Base-by-base conservation (phyloP, 2,888 invertebrate species). In the Fabriciana adippe region DNA sequence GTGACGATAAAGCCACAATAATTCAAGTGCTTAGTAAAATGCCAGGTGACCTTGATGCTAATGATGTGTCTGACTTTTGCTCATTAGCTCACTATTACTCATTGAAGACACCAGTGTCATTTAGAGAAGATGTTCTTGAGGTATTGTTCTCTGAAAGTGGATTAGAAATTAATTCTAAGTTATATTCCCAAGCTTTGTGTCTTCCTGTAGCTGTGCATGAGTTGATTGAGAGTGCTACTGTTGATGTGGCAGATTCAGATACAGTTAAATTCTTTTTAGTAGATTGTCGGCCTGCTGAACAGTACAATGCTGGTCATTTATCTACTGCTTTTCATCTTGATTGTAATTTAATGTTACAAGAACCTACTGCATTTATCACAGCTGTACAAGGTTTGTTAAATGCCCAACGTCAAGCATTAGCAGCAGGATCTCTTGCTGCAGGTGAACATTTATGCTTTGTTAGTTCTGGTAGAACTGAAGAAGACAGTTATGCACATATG, bases 261-360 rank as follows among this genome's bases (percentile, higher is more conserved):
- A 93, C 90, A 72, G 96, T 97, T 0, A 94, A 97, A 77, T 99
- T 99, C 88, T 99, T 99, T 88, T 93, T 99, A 73, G 98, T 99
- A 11, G 99, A 99, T 88, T 99, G 99, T 86, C 94, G 99, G 73
- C 98, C 99, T 11, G 95, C 98, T 14, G 98, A 99, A 74, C 99
- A 99, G 82, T 99, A 99, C 84, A 99, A 99, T 91, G 96, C 96
- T 65, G 99, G 99, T 0, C 99, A 99, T 92, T 94, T 99, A 74
- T 97, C 98, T 1, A 99, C 99, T 63, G 99, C 99, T 66, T 99
- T 99, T 92, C 99, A 99, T 90, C 93, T 99, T 72, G 99, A 99
- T 87, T 98, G 99, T 80, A 97, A 98, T 88, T 93, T 99, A 80
- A 98, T 99, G 98, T 93, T 99, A 68, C 98, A 98, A 92, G 99